Conservation (phyloP, 2,888 invertebrate genomes). For the Pyrrhia umbra region DNA sequence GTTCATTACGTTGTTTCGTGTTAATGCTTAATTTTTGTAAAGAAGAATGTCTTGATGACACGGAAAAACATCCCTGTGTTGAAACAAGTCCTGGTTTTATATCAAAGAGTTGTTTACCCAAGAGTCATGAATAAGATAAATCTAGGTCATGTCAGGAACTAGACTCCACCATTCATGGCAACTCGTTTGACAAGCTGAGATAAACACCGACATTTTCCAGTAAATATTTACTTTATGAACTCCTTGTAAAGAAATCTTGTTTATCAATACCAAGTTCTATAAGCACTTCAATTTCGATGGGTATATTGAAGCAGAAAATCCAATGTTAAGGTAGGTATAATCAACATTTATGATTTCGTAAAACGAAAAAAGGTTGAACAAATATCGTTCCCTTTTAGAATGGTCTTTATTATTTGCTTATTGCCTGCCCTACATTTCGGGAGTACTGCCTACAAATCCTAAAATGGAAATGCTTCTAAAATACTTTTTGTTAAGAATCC, state of each 20-base stretch:
- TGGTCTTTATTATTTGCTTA: conserved; percentile 22
- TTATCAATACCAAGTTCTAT: conserved; percentile 12
- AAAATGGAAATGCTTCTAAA: conserved; percentile 22
- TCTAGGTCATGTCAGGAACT: conserved; percentile 55
- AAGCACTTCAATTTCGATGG: conserved; percentile 9
- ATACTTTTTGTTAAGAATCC: conserved; percentile 39
- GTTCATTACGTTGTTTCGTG: background rate
- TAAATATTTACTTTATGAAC: conserved; percentile 33
- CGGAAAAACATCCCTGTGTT: conserved; percentile 17
- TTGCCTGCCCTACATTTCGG: conserved; percentile 22
- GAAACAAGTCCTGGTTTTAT: conserved; percentile 27
- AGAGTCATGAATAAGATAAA: conserved; percentile 49
- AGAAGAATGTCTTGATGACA: background rate
- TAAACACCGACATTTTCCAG: conserved; percentile 26
- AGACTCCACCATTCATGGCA: conserved; percentile 44
- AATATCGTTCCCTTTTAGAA: conserved; percentile 1
- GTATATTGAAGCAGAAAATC: conserved; percentile 24
- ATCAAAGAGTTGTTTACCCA: conserved; percentile 42
- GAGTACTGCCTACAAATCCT: conserved; percentile 15
- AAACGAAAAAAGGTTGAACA: conserved; percentile 32
- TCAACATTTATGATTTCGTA: background rate
- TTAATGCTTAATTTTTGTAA: background rate
- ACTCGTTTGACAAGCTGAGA: conserved; percentile 18
- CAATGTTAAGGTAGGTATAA: conserved; percentile 3
- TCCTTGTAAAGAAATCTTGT: conserved; percentile 18